These are phyloP conservation scores for Epirrhoe tristata DNA, from an alignment of 2,888 invertebrate genomes.

Conservation along the genomic window DNA sequence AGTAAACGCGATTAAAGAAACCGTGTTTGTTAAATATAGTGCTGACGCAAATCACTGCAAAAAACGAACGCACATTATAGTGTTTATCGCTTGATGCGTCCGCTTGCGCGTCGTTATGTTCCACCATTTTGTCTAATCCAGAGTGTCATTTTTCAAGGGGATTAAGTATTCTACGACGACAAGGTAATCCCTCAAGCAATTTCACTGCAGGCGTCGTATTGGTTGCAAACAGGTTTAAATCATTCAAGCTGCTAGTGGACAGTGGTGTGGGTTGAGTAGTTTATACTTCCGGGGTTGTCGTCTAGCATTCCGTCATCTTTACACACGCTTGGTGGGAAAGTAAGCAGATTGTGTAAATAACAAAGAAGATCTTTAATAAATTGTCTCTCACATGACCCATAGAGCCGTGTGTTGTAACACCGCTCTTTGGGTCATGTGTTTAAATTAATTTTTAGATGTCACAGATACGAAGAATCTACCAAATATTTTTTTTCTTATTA, in stretches of 20 bases:
- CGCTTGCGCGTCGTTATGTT: constrained; percentile 61
- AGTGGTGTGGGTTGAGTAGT: constrained; percentile 27
- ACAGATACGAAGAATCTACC: no score
- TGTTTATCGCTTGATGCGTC: constrained; percentile 58
- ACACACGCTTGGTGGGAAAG: constrained; percentile 18
- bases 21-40: constrained; percentile 61
- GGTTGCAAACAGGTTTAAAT: constrained; percentile 32
- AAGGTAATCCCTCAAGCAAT: constrained; percentile 56
- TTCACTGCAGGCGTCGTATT: constrained; percentile 53
- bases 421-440: not conserved
- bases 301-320: constrained; percentile 18
- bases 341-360: constrained; percentile 9
- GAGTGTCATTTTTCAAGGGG: constrained; percentile 64
- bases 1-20: constrained; percentile 44
- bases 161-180: constrained; percentile 51
- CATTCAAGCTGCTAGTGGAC: constrained; percentile 31
- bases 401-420: not conserved
- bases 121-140: constrained; percentile 51
- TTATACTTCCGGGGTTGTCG: constrained; percentile 23
- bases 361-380: not conserved
- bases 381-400: not conserved
- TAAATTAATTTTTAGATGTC: not conserved
- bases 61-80: constrained; percentile 53
- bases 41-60: constrained; percentile 57
- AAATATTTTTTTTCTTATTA: not conserved